A percentile compares a stretch with the other conserved stretches of the same genome.
phyloP scores from a whole-genome alignment of 2,113 vertebrate genomes.

The Prochilodus magdalenae region DNA sequence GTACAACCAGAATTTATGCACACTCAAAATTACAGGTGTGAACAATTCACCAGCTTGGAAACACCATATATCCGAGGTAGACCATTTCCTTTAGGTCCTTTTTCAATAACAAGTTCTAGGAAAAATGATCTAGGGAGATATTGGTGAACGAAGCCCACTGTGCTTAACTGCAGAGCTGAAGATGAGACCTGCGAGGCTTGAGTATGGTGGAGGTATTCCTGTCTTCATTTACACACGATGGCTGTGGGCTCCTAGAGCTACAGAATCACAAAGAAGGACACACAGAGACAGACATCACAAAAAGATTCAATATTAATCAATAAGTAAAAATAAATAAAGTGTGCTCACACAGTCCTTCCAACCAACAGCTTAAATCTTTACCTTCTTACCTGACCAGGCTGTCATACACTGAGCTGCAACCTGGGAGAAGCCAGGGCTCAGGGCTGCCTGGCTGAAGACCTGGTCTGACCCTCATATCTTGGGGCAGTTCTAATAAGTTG shows the following conservation, averaged over 20 bases:
- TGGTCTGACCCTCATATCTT: slow-evolving; percentile 31
- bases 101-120: no score
- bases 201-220: slow-evolving; percentile 37
- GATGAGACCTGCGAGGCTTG: slow-evolving; percentile 71
- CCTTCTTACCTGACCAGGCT: slow-evolving; percentile 78
- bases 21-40: no score
- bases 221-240: slow-evolving; percentile 55
- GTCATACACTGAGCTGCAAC: slow-evolving; percentile 79
- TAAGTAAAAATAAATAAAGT: not conserved
- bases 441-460: slow-evolving; percentile 58
- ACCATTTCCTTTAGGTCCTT: no score
- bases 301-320: not conserved
- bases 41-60: no score
- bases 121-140: no score
- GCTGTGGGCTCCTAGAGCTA: slow-evolving; percentile 56
- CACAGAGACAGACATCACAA: not conserved
- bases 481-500: slow-evolving; percentile 59
- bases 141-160: no score
- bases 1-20: no score
- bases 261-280: not conserved
- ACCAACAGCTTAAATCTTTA: slow-evolving; percentile 4
- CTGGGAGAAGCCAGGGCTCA: slow-evolving; percentile 83
- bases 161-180: not conserved
- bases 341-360: not conserved
- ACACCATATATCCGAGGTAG: no score